phyloP scores from a whole-genome alignment of 1,140 invertebrate genomes.

The Leptinotarsa lineolata region DNA sequence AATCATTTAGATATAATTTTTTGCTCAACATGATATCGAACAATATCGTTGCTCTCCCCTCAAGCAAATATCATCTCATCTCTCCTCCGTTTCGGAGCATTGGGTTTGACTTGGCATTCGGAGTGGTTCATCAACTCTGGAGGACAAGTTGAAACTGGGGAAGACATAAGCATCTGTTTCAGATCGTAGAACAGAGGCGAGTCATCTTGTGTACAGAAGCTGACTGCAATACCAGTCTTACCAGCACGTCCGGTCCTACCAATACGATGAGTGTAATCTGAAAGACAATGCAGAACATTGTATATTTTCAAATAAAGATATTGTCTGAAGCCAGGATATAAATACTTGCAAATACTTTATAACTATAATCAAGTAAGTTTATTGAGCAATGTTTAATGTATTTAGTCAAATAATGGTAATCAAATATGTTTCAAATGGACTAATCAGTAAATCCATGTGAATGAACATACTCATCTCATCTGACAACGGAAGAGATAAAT shows the following conservation, averaged over 20 bases:
- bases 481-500: too few species aligned
- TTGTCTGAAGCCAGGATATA: too few species aligned
- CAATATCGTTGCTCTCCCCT: background rate
- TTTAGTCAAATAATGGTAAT: too few species aligned
- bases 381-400: too few species aligned
- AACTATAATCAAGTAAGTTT: too few species aligned
- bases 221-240: slow-evolving; percentile 93
- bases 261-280: slow-evolving; percentile 99
- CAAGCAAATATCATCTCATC: slow-evolving; percentile 95
- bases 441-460: too few species aligned
- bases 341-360: too few species aligned
- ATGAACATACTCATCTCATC: too few species aligned
- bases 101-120: slow-evolving; percentile 97
- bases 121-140: slow-evolving; percentile 97
- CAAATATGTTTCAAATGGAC: too few species aligned
- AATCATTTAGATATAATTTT: too few species aligned
- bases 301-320: background rate
- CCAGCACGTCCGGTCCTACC: slow-evolving; percentile 98
- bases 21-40: too few species aligned
- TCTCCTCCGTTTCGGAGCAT: slow-evolving; percentile 88
- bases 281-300: slow-evolving; percentile 46
- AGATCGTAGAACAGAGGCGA: slow-evolving; percentile 95
- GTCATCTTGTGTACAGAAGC: slow-evolving; percentile 97
- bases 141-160: slow-evolving; percentile 94
- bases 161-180: slow-evolving; percentile 87